Conservation (phyloP, 2,888 invertebrate species). For the Drosophila neonasuta region DNA sequence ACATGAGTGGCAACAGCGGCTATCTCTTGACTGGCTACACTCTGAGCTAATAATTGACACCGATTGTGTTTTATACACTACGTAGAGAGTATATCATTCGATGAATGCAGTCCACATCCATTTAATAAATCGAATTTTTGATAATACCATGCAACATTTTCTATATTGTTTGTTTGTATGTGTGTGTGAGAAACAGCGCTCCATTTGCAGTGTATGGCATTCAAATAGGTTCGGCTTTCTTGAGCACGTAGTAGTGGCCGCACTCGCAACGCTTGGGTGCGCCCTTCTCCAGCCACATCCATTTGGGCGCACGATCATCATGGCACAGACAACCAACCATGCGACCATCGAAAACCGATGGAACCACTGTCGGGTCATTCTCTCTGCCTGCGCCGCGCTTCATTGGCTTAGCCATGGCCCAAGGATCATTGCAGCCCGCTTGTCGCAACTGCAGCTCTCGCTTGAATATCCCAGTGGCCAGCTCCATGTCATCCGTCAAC, state of each 20-base stretch:
- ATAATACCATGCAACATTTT: conserved; percentile 63
- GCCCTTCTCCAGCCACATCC: conserved; percentile 97
- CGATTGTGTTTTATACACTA: not conserved
- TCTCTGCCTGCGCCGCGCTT: conserved; percentile 91
- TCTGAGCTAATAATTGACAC: conserved; percentile 65
- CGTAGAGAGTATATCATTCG: not conserved
- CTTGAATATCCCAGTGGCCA: conserved; percentile 95
- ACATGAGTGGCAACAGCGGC: conserved; percentile 94
- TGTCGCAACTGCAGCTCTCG: conserved; percentile 92
- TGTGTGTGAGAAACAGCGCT: conserved; percentile 14
- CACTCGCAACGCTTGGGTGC: conserved; percentile 96
- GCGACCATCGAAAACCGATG: conserved; percentile 93
- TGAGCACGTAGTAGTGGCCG: conserved; percentile 96
- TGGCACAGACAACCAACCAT: conserved; percentile 97
- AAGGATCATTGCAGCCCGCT: conserved; percentile 93
- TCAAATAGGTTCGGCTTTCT: conserved; percentile 87
- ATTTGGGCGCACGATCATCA: conserved; percentile 93
- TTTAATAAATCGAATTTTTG: conserved; percentile 25
- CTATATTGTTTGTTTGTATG: conserved; percentile 2
- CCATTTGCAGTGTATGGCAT: conserved; percentile 2
- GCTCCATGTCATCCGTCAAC: conserved; percentile 93
- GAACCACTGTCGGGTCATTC: conserved; percentile 92
- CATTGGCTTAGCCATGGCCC: conserved; percentile 88
- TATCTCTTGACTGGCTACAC: conserved; percentile 89
- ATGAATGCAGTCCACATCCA: conserved; percentile 1